Base-by-base conservation (phyloP, 2,888 invertebrate genomes). In the Agrypnus murinus region DNA sequence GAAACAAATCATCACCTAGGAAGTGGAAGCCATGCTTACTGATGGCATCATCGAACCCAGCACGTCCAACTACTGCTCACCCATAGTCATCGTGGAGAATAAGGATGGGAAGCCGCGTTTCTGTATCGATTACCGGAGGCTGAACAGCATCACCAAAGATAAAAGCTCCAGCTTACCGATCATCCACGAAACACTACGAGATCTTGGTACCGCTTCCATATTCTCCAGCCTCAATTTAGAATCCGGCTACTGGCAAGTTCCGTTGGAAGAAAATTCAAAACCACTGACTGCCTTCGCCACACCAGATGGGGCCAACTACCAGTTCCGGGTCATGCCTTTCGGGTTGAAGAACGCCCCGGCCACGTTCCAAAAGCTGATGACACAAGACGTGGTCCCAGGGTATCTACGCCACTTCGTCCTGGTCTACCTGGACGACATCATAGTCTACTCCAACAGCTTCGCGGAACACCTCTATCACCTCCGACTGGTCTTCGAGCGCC, bases 91-190 rank as follows among this genome's bases (percentile, higher is more conserved):
- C 12, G 45, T 60, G 5, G 5, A 5, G 7, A 31, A 60, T 7
- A 43, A 45, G 14, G 10, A 12, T 9, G 45, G 45, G 2, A 1
- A 6, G 1, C 17, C 14, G 1, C 25, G 60, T 12, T 6, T 50
- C 3, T 82, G 84, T 67, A 76, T 83, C 0, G 83, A 84, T 58
- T 84, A 83, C 55, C 71, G 83, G 50, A 70, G 32, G 74, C 75
- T 77, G 40, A 78, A 65, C 71, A 68, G 74, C 4, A 66, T 78
- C 10, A 79, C 78, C 0, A 57, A 59, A 7, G 58, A 68, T 10
- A 77, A 76, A 53, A 43, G 55, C 0, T 85, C 84, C 45, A 83
- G 83, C 0, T 60, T 85, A 10, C 86, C 86, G 0, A 71, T 82
- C 8, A 36, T 36, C 6, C 62, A 36, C 17, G 46, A 62, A 0